Conservation (phyloP, 2,797 vertebrate species). For the Mareca strepera region DNA sequence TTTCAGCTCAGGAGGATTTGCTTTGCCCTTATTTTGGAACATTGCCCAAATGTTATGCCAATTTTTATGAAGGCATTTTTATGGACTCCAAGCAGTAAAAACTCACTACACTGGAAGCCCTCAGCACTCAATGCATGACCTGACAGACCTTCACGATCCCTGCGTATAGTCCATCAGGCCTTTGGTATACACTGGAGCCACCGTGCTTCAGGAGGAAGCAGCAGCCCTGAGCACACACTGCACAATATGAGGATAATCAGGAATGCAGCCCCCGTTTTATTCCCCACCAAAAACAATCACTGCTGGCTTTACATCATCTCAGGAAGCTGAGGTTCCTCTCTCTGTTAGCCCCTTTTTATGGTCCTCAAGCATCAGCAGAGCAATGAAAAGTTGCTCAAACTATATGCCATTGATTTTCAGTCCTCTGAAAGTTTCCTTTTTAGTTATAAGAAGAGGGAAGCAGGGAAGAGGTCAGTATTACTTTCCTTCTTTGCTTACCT, state of each 20-base stretch:
- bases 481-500: slow-evolving; percentile 39
- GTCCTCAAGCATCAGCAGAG: not conserved
- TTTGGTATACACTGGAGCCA: fast-evolving
- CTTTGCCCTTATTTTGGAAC: not conserved
- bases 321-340: not conserved
- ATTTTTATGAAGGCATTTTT: not conserved
- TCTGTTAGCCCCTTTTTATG: not conserved
- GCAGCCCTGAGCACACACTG: not conserved
- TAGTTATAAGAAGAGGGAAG: slow-evolving; percentile 20
- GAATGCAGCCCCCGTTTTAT: fast-evolving
- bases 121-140: not conserved
- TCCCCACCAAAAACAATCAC: not conserved
- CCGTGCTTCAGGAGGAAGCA: not conserved
- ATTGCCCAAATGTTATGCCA: not conserved
- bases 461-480: slow-evolving; percentile 33
- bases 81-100: not conserved
- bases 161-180: fast-evolving
- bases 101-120: not conserved
- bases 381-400: not conserved
- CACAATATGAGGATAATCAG: not conserved
- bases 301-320: not conserved
- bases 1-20: not conserved
- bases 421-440: not conserved
- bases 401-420: not conserved
- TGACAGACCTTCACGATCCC: not conserved